Conservation (phyloP, 1,140 invertebrate genomes). For the Panagrolaimus sp. region DNA sequence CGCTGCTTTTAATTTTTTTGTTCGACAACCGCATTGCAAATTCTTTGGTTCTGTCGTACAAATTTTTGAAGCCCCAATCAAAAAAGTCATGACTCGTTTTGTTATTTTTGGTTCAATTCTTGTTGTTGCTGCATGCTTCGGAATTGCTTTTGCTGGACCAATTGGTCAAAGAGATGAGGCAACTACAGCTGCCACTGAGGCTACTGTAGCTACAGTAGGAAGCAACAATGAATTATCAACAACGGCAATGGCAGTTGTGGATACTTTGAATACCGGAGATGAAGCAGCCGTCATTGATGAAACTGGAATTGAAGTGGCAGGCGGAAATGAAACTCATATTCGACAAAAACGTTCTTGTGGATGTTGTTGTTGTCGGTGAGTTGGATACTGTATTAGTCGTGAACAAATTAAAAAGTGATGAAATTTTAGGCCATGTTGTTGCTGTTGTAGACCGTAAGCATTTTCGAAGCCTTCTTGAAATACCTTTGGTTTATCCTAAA, state of each 20-base stretch:
- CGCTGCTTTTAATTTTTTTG: no score
- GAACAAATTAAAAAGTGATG: no score
- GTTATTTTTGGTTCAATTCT: not conserved
- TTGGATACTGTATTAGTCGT: no score
- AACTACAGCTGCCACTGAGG: no score
- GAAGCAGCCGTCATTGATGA: not conserved
- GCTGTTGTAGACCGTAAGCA: not conserved
- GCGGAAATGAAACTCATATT: slow-evolving; percentile 7
- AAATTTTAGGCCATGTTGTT: slow-evolving; percentile 2
- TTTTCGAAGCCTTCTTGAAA: no score
- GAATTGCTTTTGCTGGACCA: slow-evolving; percentile 8
- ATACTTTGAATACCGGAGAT: not conserved
- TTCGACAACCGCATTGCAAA: no score
- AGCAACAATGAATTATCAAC: not conserved
- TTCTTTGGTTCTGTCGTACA: no score
- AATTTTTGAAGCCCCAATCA: no score
- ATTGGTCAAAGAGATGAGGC: not conserved
- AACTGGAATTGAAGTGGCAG: slow-evolving; percentile 1
- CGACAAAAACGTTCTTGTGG: slow-evolving; percentile 10
- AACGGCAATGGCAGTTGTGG: not conserved
- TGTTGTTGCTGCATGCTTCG: not conserved
- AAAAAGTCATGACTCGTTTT: slow-evolving; percentile 6
- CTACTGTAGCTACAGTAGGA: not conserved
- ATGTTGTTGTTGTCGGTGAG: slow-evolving; percentile 11
- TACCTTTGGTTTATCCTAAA: no score